These are phyloP conservation scores for Crotalus tigris DNA, from an alignment of 2,113 vertebrate genomes.

Conservation along the genomic window DNA sequence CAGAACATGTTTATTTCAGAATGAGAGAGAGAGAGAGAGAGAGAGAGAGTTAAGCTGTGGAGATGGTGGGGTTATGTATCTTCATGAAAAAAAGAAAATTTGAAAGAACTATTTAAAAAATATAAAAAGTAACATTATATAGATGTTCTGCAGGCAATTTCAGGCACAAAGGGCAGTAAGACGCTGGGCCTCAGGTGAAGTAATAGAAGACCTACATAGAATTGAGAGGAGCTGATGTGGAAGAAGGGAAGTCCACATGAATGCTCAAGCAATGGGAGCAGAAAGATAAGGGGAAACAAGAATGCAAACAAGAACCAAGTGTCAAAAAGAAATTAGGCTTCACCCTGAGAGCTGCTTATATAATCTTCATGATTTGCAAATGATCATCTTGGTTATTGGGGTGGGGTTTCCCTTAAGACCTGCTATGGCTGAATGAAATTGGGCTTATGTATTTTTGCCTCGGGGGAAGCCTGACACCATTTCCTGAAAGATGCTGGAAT, in stretches of 20 bases:
- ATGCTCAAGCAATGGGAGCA: not conserved
- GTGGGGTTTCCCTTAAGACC: not conserved
- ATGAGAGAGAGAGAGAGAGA: not conserved
- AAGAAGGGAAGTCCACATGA: not conserved
- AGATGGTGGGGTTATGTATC: not conserved
- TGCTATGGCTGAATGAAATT: not conserved
- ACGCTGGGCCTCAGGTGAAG: not conserved
- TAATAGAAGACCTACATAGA: not conserved
- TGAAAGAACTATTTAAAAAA: not conserved
- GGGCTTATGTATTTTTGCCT: not conserved
- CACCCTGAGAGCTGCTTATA: not conserved
- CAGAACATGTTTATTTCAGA: not conserved
- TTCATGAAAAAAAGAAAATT: not conserved
- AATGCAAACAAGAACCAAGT: not conserved
- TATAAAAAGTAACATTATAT: not conserved
- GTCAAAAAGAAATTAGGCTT: not conserved
- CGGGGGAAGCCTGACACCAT: not conserved
- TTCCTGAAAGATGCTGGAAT: not conserved
- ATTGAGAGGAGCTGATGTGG: not conserved
- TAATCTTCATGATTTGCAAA: not conserved
- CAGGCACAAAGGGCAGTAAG: not conserved
- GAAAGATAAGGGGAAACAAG: not conserved
- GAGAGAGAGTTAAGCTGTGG: not conserved
- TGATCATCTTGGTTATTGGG: not conserved
- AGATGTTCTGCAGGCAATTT: not conserved